Conservation (phyloP, 2,113 vertebrate species). For the Osmerus eperlanus region DNA sequence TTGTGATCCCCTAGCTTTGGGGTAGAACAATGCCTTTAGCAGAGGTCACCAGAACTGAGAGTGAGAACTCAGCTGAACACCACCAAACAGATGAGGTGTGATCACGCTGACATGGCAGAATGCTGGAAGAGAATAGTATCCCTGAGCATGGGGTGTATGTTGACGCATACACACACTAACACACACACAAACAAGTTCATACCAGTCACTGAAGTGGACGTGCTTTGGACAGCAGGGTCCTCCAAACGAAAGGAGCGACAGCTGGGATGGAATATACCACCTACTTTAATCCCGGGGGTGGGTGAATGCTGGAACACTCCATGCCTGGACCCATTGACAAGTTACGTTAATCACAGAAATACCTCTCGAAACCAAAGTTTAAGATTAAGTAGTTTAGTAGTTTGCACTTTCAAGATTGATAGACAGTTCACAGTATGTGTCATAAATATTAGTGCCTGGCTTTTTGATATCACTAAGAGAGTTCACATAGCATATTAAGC, state of each 20-base stretch:
- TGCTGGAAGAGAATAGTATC: not conserved
- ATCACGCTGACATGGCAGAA: conserved; percentile 4
- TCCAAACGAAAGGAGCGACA: not conserved
- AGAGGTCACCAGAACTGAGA: not conserved
- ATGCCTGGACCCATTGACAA: not conserved
- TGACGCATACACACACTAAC: not conserved
- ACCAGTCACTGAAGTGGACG: too few relatives aligned
- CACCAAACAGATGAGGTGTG: conserved; percentile 15
- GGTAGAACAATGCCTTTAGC: conserved; percentile 47
- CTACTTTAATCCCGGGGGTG: not conserved
- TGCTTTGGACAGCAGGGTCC: not conserved
- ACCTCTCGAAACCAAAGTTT: not conserved
- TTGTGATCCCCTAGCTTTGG: conserved; percentile 28
- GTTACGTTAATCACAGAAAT: not conserved
- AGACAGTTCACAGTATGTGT: not conserved
- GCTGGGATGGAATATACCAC: not conserved
- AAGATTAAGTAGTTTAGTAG: not conserved
- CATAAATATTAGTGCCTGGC: conserved; percentile 2
- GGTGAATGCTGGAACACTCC: not conserved
- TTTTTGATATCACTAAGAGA: conserved; percentile 18
- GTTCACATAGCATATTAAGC: not conserved
- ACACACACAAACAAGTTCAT: not conserved
- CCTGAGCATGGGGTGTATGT: not conserved
- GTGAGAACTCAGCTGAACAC: conserved; percentile 28
- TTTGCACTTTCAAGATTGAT: conserved; percentile 5